A percentile compares a stretch with the other conserved stretches of the same genome.
phyloP scores from a whole-genome alignment of 2,797 vertebrate genomes.

The Tokudaia muenninki region DNA sequence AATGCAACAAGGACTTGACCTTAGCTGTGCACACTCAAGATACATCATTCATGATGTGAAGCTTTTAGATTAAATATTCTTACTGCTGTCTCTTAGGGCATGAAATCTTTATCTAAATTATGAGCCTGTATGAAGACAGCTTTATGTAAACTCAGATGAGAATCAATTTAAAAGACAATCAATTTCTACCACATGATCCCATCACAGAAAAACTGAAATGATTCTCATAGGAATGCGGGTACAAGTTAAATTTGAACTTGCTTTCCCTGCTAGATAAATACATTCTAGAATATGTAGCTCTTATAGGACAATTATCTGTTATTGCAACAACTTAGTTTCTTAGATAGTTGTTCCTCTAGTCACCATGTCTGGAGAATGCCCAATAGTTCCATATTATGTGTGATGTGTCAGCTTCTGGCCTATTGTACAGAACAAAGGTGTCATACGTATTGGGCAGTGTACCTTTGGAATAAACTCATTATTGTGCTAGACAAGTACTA shows the following conservation, averaged over 20 bases:
- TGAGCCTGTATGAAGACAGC: conserved; percentile 50
- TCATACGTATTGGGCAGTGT: accelerated
- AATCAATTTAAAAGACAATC: conserved; percentile 45
- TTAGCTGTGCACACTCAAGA: neutral
- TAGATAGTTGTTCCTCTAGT: neutral
- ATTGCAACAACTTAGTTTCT: neutral
- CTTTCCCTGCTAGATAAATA: neutral
- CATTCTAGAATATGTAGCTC: neutral
- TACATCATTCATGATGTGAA: neutral
- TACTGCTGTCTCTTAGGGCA: conserved; percentile 1
- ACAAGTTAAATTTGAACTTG: neutral
- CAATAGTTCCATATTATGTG: neutral
- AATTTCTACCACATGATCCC: conserved; percentile 22
- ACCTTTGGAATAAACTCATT: neutral
- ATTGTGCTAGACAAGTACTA: neutral
- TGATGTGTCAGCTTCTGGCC: neutral
- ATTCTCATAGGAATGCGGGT: neutral
- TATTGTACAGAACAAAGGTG: neutral
- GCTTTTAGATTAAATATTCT: conserved; percentile 60
- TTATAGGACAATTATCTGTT: neutral
- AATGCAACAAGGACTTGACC: conserved; percentile 23
- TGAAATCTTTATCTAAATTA: conserved; percentile 48
- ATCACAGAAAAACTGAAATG: neutral
- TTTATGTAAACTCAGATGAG: conserved; percentile 57
- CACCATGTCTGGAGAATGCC: neutral